phyloP scores from a whole-genome alignment of 2,797 vertebrate species.

The Sphaeramia orbicularis region DNA sequence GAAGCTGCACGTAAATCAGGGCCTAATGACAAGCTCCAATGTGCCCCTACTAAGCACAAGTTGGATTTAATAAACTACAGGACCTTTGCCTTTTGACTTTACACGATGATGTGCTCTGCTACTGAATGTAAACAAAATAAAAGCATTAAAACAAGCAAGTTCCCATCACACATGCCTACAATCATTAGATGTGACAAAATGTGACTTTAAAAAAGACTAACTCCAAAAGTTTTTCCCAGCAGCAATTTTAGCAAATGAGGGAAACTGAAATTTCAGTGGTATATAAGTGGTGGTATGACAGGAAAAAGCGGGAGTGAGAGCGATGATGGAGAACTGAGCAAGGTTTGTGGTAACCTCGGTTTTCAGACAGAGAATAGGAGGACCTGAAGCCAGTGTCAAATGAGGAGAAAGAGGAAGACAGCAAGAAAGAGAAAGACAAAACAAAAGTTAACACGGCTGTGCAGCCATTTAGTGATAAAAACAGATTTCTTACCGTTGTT shows the following conservation, averaged over 20 bases:
- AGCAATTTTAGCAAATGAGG: neutral
- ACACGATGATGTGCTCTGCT: conserved; percentile 18
- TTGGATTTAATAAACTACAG: conserved; percentile 10
- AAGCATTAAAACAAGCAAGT: conserved; percentile 17
- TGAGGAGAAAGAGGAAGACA: neutral
- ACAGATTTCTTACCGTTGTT: conserved; percentile 90
- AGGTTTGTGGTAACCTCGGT: conserved; percentile 16
- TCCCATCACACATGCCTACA: neutral
- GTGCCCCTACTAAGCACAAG: neutral
- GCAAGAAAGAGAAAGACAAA: neutral
- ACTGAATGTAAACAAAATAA: conserved; percentile 20
- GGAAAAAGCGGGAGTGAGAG: conserved; percentile 54
- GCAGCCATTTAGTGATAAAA: conserved; percentile 9
- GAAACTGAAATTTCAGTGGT: neutral
- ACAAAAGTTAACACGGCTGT: neutral
- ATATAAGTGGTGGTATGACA: conserved; percentile 28
- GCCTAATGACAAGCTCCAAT: conserved; percentile 43
- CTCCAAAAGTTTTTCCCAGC: neutral
- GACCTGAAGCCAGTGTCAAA: conserved; percentile 7
- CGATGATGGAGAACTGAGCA: conserved; percentile 37
- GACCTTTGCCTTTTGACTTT: conserved; percentile 6
- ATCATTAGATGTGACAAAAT: neutral
- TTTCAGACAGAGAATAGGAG: conserved; percentile 23
- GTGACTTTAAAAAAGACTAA: neutral
- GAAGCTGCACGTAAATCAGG: conserved; percentile 15